Evolutionary conservation across 2,888 invertebrate species (phyloP).

Genomic region (Callyntrura sp.): DNA sequence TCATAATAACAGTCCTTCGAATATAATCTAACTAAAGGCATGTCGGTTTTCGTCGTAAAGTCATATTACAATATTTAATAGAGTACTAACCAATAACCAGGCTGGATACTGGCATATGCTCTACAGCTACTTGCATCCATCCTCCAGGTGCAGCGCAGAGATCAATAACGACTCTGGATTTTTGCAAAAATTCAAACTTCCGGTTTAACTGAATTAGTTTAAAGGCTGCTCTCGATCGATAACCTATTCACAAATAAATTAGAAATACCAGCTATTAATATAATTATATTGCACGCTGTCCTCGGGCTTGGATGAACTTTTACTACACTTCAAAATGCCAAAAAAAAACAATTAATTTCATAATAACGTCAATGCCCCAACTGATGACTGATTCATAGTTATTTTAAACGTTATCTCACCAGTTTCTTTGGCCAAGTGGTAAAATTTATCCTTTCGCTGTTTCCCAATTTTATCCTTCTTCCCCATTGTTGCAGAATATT

Average conservation of each 20-base stretch:
- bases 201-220: conserved; percentile 99
- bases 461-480: conserved; percentile 99
- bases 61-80: too few species aligned
- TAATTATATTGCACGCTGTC: too few species aligned
- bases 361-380: too few species aligned
- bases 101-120: conserved; percentile 99
- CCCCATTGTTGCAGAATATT: too few species aligned
- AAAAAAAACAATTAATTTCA: too few species aligned
- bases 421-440: conserved; percentile 99
- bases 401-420: too few species aligned
- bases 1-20: too few species aligned
- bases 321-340: background rate
- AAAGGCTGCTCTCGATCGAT: conserved; percentile 99
- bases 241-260: conserved; percentile 89
- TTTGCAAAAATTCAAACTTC: conserved; percentile 98
- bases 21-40: too few species aligned
- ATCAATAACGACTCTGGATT: conserved; percentile 98
- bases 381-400: too few species aligned
- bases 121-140: conserved; percentile 99
- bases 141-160: conserved; percentile 99
- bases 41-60: too few species aligned
- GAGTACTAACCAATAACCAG: conserved; percentile 92
- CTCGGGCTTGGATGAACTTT: too few species aligned
- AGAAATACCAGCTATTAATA: too few species aligned
- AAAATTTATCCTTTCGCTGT: conserved; percentile 99